phyloP scores from a whole-genome alignment of 1,140 invertebrate genomes.

The Cylas formicarius region DNA sequence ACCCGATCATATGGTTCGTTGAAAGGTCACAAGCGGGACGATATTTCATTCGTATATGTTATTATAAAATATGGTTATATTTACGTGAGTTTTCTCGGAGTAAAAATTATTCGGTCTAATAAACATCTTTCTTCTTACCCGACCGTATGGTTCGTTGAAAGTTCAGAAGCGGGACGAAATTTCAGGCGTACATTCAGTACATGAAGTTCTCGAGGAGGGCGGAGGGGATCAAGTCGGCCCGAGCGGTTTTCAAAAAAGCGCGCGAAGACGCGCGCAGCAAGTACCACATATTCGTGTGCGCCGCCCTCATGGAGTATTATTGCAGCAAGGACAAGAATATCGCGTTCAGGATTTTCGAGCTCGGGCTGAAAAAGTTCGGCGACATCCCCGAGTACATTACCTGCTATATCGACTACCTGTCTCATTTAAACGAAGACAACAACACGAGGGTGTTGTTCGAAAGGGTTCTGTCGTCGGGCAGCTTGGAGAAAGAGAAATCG shows the following conservation, averaged over 20 bases:
- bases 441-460: conserved; percentile 98
- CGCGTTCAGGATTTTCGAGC: conserved; percentile 95
- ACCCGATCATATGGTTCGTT: too few relatives aligned
- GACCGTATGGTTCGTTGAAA: background rate
- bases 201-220: conserved; percentile 97
- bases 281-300: conserved; percentile 93
- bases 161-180: too few relatives aligned
- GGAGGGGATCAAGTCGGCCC: conserved; percentile 94
- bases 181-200: conserved; percentile 91
- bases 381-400: conserved; percentile 91
- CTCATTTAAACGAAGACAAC: conserved; percentile 99
- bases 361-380: conserved; percentile 94
- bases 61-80: too few relatives aligned
- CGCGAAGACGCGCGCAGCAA: conserved; percentile 80
- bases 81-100: too few relatives aligned
- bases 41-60: too few relatives aligned
- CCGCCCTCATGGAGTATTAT: conserved; percentile 98
- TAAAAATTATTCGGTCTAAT: too few relatives aligned
- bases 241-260: conserved; percentile 91
- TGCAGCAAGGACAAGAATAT: conserved; percentile 99
- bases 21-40: too few relatives aligned
- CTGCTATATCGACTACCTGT: conserved; percentile 95
- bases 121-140: too few relatives aligned
- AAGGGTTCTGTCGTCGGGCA: conserved; percentile 89
- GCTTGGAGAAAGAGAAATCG: conserved; percentile 83